Percentiles rank a stretch among this genome's conserved stretches.
These are phyloP conservation scores for Podarcis siculus DNA, from an alignment of 2,797 vertebrate species.

Conservation along the genomic window DNA sequence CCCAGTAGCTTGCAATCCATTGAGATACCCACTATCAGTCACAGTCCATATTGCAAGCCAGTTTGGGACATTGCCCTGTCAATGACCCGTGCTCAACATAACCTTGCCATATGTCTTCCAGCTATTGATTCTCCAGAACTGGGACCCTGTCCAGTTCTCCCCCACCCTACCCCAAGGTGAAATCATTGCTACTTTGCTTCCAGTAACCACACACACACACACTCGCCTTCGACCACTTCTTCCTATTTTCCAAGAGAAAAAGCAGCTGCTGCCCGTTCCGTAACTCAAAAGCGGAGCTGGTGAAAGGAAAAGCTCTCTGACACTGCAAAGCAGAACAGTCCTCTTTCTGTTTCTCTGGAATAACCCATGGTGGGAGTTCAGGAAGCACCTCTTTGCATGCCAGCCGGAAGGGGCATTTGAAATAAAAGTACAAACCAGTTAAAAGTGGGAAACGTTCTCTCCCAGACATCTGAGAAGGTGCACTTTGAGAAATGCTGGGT, in stretches of 20 bases:
- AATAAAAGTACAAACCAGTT: not conserved
- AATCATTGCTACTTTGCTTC: not conserved
- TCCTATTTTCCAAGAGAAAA: not conserved
- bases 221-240: not conserved
- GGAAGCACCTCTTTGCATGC: not conserved
- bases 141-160: not conserved
- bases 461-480: not conserved
- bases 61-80: not conserved
- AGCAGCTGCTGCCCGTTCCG: not conserved
- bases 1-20: not conserved
- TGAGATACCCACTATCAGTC: not conserved
- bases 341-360: not conserved
- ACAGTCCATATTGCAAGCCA: not conserved
- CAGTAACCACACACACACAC: not conserved
- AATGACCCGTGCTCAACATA: not conserved
- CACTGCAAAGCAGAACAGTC: not conserved
- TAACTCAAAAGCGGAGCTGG: not conserved
- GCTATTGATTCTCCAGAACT: not conserved
- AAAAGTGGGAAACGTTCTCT: not conserved
- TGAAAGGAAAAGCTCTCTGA: not conserved
- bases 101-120: not conserved
- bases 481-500: slow-evolving; percentile 14
- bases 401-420: not conserved
- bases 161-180: not conserved
- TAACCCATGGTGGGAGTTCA: not conserved